phyloP scores from a whole-genome alignment of 2,113 vertebrate species.

The Fukomys damarensis region DNA sequence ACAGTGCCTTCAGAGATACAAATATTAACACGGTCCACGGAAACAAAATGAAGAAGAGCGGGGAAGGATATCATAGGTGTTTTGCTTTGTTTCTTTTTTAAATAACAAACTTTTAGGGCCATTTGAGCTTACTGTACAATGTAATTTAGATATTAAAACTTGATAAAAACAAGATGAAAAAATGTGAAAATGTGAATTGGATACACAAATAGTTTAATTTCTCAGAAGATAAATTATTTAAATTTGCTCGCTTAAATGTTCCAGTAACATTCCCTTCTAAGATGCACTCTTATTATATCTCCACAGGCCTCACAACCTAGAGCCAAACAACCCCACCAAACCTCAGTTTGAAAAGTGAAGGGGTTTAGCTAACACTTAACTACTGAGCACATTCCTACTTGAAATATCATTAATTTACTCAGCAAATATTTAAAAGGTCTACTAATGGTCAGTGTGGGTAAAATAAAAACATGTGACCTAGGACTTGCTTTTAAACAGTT shows the following conservation, averaged over 20 bases:
- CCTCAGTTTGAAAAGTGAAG: neutral
- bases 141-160: neutral
- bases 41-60: neutral
- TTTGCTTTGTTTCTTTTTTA: neutral
- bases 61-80: neutral
- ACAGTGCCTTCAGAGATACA: neutral
- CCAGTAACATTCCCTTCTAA: neutral
- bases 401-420: neutral
- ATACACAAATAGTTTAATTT: constrained; percentile 19
- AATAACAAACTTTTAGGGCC: neutral
- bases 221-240: neutral
- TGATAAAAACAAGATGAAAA: constrained; percentile 10
- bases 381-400: neutral
- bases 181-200: neutral
- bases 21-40: neutral
- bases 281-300: neutral
- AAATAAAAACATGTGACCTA: neutral
- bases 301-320: neutral
- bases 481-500: neutral
- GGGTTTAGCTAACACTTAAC: neutral
- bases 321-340: neutral
- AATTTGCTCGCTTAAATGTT: neutral
- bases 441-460: neutral
- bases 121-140: neutral
- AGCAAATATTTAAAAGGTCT: constrained; percentile 26